phyloP scores from a whole-genome alignment of 2,113 vertebrate genomes.

The Labrus mixtus region DNA sequence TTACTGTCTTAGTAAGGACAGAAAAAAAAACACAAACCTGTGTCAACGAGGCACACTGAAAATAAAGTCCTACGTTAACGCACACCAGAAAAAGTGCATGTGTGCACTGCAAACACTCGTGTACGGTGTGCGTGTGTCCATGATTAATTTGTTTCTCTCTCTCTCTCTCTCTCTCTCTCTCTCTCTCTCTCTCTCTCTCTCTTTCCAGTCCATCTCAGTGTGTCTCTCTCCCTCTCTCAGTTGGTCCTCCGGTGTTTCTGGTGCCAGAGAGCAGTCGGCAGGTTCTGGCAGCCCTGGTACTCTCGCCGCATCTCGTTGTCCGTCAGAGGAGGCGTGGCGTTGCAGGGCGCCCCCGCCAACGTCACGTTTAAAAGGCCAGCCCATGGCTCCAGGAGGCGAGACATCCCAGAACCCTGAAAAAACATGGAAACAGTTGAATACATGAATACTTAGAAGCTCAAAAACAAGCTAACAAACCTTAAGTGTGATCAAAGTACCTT shows the following conservation, averaged over 20 bases:
- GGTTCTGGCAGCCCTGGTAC: conserved; percentile 88
- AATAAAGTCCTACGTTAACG: conserved; percentile 19
- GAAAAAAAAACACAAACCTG: conserved; percentile 24
- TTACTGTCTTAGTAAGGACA: conserved; percentile 46
- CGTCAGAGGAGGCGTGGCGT: conserved; percentile 83
- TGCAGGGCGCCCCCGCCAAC: conserved; percentile 84
- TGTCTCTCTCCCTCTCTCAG: conserved; percentile 57
- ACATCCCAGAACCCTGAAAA: conserved; percentile 63
- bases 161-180: not conserved
- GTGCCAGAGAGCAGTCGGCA: conserved; percentile 87
- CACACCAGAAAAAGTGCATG: not conserved
- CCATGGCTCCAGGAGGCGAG: conserved; percentile 67
- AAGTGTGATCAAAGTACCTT: conserved; percentile 60
- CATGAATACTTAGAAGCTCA: not conserved
- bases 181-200: conserved; percentile 7
- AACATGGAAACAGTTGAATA: not conserved
- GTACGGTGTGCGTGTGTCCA: conserved; percentile 20
- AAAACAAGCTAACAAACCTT: not conserved
- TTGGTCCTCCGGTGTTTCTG: conserved; percentile 70
- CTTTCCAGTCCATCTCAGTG: not conserved
- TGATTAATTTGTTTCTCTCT: not conserved
- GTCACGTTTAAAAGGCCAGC: conserved; percentile 82
- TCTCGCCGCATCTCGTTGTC: conserved; percentile 82
- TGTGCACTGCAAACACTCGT: not conserved
- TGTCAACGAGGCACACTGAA: conserved; percentile 3